Base-by-base conservation (phyloP, 2,113 vertebrate species). In the Dryoscopus gambensis region DNA sequence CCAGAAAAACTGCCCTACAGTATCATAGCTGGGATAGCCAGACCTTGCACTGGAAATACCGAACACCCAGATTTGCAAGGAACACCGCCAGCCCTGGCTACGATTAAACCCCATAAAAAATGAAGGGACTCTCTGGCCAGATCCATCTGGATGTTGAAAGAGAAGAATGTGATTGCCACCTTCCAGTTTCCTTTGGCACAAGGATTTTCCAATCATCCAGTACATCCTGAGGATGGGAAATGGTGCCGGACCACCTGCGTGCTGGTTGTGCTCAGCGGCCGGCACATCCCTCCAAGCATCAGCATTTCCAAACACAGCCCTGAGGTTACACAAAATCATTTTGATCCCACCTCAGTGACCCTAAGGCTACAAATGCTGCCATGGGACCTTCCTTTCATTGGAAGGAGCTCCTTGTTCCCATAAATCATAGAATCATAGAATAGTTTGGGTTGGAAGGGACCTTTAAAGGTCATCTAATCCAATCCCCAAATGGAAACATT, bases 151-250 rank as follows among this genome's bases (percentile, higher is more conserved):
- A 27, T 63, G 76, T 42, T 44, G 92, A 86, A 44, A 90, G 55
- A 5, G 7, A 86, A 73, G 80, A 57, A 92, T 37, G 76, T 22
- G 40, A 56, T 63, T 74, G 60, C 68, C 80, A 70, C 83, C 96
- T 95, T 8, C 90, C 91, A 84, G 42, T 78, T 95, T 88, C 79
- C 84, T 52, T 92, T 92, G 93, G 94, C 86, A 70, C 56, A 4
- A 67, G 68, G 64, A 52, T 84, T 95, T 95, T 95, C 91, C 71
- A 37, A 0, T 15, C 73, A 62, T 16, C 25, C 76, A 53, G 87
- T 57, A 46, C 57, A 73, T 63, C 33, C 63, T 1, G 3, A 62
- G 63, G 42, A 63, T 37, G 84, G 71, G 95, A 65, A 91, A 9
- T 0, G 9, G 42, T 1, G 8, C 69, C 0, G 57, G 93, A 81